Conservation (phyloP, 2,888 invertebrate species). For the Drymonia ruficornis region DNA sequence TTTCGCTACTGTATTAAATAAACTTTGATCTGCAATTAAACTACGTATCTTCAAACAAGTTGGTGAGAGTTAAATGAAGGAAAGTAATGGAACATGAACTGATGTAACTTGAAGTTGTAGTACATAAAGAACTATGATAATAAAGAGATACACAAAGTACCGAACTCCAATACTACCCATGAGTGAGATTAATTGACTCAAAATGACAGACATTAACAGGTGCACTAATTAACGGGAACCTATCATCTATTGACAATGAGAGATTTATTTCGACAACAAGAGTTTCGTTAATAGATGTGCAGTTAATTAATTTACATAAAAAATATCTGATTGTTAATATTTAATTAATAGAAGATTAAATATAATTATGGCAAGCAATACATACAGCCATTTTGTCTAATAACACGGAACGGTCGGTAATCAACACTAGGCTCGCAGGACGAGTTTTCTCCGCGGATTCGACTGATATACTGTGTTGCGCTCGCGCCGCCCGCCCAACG, state of each 20-base stretch:
- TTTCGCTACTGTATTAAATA: neutral
- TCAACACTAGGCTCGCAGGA: constrained; percentile 48
- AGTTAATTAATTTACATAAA: neutral
- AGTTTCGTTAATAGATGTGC: neutral
- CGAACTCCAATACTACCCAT: neutral
- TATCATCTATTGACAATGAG: neutral
- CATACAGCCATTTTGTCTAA: constrained; percentile 71
- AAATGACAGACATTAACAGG: neutral
- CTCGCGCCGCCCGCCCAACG: constrained; percentile 71
- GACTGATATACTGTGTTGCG: constrained; percentile 63
- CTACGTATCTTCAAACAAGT: neutral
- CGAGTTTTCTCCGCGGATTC: constrained; percentile 69
- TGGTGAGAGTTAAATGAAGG: too few species aligned
- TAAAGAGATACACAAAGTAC: too few species aligned
- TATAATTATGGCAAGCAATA: constrained; percentile 33
- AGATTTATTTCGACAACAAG: neutral
- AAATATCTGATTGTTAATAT: neutral
- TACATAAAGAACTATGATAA: too few species aligned
- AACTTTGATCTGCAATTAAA: neutral
- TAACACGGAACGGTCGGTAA: constrained; percentile 51
- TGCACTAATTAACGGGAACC: neutral
- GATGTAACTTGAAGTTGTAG: too few species aligned
- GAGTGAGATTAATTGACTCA: neutral
- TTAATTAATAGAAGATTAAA: neutral
- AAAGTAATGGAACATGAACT: too few species aligned